Evolutionary conservation across 2,113 vertebrate species (phyloP), one percentile per base, ranked within the genome.

Genomic region (Tylochromis polylepis): DNA sequence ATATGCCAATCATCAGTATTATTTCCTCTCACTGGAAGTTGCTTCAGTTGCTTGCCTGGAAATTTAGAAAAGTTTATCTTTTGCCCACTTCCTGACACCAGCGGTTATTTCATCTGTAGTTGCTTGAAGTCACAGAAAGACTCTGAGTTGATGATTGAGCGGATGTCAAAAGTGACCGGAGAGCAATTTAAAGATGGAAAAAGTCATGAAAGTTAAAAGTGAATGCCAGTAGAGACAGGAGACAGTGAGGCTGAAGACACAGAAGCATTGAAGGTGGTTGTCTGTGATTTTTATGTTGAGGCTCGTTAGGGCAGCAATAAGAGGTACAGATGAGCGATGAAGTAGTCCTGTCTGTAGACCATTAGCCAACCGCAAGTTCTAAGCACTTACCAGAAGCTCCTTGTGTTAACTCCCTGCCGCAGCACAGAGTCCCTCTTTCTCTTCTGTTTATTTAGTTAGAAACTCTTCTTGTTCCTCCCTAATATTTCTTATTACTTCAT

Each of bases 291-390:
- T 81, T 88, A 82, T 86, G 92, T 92, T 84, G 60, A 88, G 82
- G 89, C 90, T 79, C 87, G 90, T 95, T 87, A 49, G 49, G 58
- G 56, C 79, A 77, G 58, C 15, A 27, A 84, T 55, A 53, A 80
- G 77, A 87, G 85, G 83, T 87, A 85, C 75, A 87, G 88, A 87
- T 90, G 84, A 93, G 87, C 29, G 20, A 90, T 86, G 91, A 92
- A 91, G 92, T 88, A 87, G 89, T 29, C 75, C 75, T 89, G 86
- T 88, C 87, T 86, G 89, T 89, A 65, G 82, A 85, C 89, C 91
- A 94, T 95, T 94, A 95, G 87, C 91, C 79, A 78, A 93, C 92
- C 86, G 7, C 93, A 95, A 87, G 83, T 84, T 88, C 94, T 89
- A 53, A 94, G 91, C 85, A 93, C 90, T 95, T 94, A 95, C 87